Evolutionary conservation across 92 coral and sea anemone genomes (phyloP).

Genomic region (Epizoanthus fatuus): DNA sequence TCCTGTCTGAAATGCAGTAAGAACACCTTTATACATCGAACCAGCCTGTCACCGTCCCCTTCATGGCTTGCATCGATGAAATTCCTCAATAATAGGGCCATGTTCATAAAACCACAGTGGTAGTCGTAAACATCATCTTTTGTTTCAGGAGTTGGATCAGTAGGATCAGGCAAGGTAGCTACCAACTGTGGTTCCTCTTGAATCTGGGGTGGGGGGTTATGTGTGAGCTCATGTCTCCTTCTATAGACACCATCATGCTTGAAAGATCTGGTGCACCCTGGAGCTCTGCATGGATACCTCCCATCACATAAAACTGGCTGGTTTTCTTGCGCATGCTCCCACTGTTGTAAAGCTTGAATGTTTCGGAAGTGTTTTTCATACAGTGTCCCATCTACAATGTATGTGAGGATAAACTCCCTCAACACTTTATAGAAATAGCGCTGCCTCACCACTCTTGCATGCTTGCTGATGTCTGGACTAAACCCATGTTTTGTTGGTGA

Average conservation of each 20-base stretch:
- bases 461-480: too few species aligned
- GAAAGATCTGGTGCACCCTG: conserved; percentile 57
- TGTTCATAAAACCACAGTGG: conserved; percentile 70
- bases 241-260: conserved; percentile 62
- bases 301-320: conserved; percentile 61
- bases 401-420: background rate
- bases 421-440: too few species aligned
- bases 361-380: conserved; percentile 52
- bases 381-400: conserved; percentile 34
- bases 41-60: conserved; percentile 63
- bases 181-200: conserved; percentile 36
- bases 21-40: conserved; percentile 56
- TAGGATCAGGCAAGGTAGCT: conserved; percentile 23
- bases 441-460: too few species aligned
- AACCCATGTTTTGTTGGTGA: too few species aligned
- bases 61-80: conserved; percentile 65
- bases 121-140: conserved; percentile 72
- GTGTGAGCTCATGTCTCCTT: conserved; percentile 67
- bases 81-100: conserved; percentile 60
- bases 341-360: conserved; percentile 59
- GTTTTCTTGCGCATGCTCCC: conserved; percentile 50
- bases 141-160: conserved; percentile 19
- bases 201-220: conserved; percentile 68
- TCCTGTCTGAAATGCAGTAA: conserved; percentile 51
- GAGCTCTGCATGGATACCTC: conserved; percentile 67